phyloP scores from a whole-genome alignment of 2,113 vertebrate species.

The Murina feae region DNA sequence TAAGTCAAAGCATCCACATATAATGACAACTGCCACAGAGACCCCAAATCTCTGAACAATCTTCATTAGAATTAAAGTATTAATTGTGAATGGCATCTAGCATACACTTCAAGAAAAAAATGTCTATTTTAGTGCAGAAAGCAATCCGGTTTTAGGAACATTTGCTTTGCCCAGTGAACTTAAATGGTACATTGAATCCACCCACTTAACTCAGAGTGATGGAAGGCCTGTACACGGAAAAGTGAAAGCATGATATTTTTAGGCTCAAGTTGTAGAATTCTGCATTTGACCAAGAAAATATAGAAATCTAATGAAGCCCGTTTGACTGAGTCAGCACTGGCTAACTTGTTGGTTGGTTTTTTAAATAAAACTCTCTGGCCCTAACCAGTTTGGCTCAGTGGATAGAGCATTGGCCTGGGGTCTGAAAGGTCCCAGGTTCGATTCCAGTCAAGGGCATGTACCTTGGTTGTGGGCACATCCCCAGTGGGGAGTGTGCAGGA shows the following conservation, averaged over 20 bases:
- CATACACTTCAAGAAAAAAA: slow-evolving; percentile 6
- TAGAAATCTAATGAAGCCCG: slow-evolving; percentile 61
- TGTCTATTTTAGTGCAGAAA: slow-evolving; percentile 55
- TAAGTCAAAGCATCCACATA: not conserved
- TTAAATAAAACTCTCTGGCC: slow-evolving; percentile 35
- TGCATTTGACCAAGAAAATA: slow-evolving; percentile 63
- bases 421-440: no score
- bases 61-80: slow-evolving; percentile 9
- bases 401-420: no score
- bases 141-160: not conserved
- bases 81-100: not conserved
- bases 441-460: no score
- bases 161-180: slow-evolving; percentile 50
- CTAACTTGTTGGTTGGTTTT: slow-evolving; percentile 28
- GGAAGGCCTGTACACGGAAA: slow-evolving; percentile 59
- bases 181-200: slow-evolving; percentile 69
- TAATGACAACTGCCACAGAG: not conserved
- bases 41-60: not conserved
- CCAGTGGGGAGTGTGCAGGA: no score
- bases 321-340: slow-evolving; percentile 36
- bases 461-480: no score
- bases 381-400: no score
- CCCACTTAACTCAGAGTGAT: slow-evolving; percentile 71
- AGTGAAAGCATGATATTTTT: slow-evolving; percentile 71
- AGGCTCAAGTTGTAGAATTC: slow-evolving; percentile 64